Evolutionary conservation across 2,113 vertebrate species (phyloP).

Genomic region (Chloropsis cyanopogon): DNA sequence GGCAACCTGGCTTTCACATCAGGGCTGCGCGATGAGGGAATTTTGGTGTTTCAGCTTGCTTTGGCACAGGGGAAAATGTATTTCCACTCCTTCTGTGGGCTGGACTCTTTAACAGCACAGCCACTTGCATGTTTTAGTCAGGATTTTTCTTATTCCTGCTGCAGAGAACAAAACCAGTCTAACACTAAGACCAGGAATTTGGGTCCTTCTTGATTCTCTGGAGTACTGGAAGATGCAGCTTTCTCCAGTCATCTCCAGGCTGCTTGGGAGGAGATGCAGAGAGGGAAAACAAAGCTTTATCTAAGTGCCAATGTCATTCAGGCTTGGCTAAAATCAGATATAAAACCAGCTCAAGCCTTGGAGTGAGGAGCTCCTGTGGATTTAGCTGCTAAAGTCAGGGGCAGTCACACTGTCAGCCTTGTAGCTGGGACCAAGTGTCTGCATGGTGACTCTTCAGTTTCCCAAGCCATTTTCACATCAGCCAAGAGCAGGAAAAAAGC

Average conservation of each 20-base stretch:
- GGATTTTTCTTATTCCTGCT: background rate
- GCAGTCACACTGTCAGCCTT: background rate
- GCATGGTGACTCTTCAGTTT: fast-evolving
- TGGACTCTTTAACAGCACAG: background rate
- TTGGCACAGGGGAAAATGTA: background rate
- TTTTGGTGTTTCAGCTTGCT: background rate
- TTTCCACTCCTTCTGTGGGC: background rate
- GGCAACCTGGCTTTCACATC: background rate
- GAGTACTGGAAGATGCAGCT: background rate
- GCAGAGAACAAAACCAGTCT: background rate
- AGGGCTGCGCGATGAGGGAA: fast-evolving
- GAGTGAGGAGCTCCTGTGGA: background rate
- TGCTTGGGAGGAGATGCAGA: background rate
- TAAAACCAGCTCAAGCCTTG: background rate
- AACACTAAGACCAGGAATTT: background rate
- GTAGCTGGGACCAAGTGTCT: background rate
- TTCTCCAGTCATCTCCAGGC: background rate
- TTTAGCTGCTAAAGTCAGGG: background rate
- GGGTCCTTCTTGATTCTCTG: background rate
- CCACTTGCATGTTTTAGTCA: fast-evolving
- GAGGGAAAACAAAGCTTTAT: background rate
- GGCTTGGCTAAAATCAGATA: background rate
- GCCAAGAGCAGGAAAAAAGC: background rate
- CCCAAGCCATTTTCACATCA: background rate
- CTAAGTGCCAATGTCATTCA: fast-evolving